Evolutionary conservation across 2,113 vertebrate genomes (phyloP).

Genomic region (Atractosteus spatula): DNA sequence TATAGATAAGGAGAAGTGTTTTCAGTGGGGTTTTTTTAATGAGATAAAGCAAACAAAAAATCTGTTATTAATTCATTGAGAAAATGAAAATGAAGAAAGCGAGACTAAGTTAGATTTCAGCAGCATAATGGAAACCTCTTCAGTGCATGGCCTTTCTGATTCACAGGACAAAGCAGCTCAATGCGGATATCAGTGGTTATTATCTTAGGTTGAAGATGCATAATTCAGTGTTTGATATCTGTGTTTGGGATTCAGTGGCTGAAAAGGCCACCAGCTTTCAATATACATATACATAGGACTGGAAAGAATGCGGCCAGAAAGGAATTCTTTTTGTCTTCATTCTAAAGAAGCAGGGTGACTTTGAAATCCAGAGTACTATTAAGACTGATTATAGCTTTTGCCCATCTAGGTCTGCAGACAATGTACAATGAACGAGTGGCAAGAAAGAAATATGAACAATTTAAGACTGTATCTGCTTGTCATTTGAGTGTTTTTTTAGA

Average conservation of each 20-base stretch:
- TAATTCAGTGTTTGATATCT: slow-evolving; percentile 35
- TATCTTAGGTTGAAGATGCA: slow-evolving; percentile 31
- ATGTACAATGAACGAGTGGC: no score
- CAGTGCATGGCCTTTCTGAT: slow-evolving; percentile 18
- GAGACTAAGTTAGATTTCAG: slow-evolving; percentile 16
- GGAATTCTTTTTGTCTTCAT: slow-evolving; percentile 5
- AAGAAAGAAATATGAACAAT: no score
- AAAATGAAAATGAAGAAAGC: slow-evolving; percentile 14
- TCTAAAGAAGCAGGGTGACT: not conserved
- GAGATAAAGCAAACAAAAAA: not conserved
- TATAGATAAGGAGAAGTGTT: slow-evolving; percentile 6
- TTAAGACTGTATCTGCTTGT: no score
- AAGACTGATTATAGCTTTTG: not conserved
- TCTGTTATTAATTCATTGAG: slow-evolving; percentile 15
- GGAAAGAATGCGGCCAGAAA: slow-evolving; percentile 1
- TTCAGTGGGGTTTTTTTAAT: slow-evolving; percentile 9
- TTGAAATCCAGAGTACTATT: not conserved
- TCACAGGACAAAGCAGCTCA: slow-evolving; percentile 14
- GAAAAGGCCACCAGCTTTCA: slow-evolving; percentile 25
- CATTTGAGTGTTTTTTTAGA: no score
- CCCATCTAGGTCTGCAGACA: no score
- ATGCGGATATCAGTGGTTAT: slow-evolving; percentile 22
- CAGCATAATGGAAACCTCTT: slow-evolving; percentile 21
- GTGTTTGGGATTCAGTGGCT: slow-evolving; percentile 20
- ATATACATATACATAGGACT: slow-evolving; percentile 1